Evolutionary conservation across 2,888 invertebrate genomes (phyloP).

Genomic region (Tachina grossa): DNA sequence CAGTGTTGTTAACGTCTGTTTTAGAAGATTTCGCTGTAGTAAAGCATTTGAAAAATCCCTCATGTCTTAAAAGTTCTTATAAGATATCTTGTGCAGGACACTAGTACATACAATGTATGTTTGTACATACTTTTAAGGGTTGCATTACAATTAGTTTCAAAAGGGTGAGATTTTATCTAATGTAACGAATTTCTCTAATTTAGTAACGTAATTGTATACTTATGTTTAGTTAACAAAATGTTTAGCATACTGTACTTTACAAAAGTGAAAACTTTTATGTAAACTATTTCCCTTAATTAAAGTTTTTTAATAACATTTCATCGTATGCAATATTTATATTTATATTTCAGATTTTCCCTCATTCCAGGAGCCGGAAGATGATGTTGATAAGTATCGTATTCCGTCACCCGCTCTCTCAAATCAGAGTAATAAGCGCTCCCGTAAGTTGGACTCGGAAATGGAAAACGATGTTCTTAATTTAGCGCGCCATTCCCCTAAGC

Average conservation of each 20-base stretch:
- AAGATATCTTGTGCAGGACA: too few relatives aligned
- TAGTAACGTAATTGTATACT: neutral
- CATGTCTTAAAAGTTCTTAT: too few relatives aligned
- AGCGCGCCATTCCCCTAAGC: constrained; percentile 76
- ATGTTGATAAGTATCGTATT: constrained; percentile 47
- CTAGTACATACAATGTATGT: too few relatives aligned
- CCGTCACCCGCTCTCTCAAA: constrained; percentile 78
- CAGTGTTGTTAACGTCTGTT: too few relatives aligned
- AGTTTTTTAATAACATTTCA: neutral
- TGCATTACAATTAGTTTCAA: constrained; percentile 40
- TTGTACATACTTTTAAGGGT: constrained; percentile 36
- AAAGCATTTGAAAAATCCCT: too few relatives aligned
- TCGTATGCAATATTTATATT: neutral
- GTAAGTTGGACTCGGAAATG: constrained; percentile 73
- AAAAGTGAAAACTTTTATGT: too few relatives aligned
- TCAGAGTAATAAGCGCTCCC: constrained; percentile 77
- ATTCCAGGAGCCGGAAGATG: constrained; percentile 73
- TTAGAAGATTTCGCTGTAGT: too few relatives aligned
- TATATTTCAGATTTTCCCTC: constrained; percentile 78
- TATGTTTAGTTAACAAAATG: neutral
- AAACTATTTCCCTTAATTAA: too few relatives aligned
- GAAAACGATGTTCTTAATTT: constrained; percentile 78
- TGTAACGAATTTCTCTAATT: constrained; percentile 65
- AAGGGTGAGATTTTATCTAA: constrained; percentile 60
- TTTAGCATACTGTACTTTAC: constrained; percentile 29